Base-by-base conservation (phyloP, 2,888 invertebrate genomes). In the Leptopilina syphax region DNA sequence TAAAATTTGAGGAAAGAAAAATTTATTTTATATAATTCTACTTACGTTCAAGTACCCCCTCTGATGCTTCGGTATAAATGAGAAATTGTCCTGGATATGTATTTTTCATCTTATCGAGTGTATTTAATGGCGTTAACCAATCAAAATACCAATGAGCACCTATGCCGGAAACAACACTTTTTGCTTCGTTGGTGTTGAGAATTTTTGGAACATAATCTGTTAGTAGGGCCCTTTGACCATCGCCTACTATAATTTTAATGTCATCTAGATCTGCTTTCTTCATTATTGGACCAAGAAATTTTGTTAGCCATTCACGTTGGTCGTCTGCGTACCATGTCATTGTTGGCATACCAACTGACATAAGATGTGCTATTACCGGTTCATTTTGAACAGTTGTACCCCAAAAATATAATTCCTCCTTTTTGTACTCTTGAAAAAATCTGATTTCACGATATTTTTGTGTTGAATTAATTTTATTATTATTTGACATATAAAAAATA, bases 321-420 rank as follows among this genome's bases (percentile, higher is more conserved):
- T 94, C 92, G 44, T 91, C 88, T 0, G 96, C 94, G 5, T 94
- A 94, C 95, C 96, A 97, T 34, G 96, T 97, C 89, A 97, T 92
- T 10, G 96, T 95, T 91, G 97, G 96, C 90, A 96, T 96, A 2
- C 2, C 8, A 8, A 92, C 89, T 4, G 92, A 92, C 80, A 94
- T 93, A 0, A 94, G 85, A 5, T 95, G 92, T 13, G 95, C 95
- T 87, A 95, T 95, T 7, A 94, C 90, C 0, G 98, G 98, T 90
- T 98, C 98, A 90, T 98, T 98, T 47, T 97, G 97, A 0, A 96
- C 96, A 0, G 98, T 96, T 54, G 98, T 92, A 0, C 95, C 97
- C 98, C 98, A 98, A 83, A 96, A 94, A 4, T 93, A 92, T 65
- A 95, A 91, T 18, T 94, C 95, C n/a, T 95, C 92, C 50, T 94